Base-by-base conservation (phyloP, 2,888 invertebrate genomes). In the Phlogophora meticulosa region DNA sequence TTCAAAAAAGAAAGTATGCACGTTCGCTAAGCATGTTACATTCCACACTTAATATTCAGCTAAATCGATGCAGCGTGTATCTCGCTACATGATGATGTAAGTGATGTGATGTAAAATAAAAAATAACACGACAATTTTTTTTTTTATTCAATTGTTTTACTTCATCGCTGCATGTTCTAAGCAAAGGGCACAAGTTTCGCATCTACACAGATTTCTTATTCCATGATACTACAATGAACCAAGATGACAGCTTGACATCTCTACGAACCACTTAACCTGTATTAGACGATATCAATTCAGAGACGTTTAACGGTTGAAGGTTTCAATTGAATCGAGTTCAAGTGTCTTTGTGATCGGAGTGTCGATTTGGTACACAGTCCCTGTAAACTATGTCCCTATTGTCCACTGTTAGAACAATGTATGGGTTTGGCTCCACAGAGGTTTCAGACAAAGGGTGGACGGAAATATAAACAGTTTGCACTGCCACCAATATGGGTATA, bases 261-360 rank as follows among this genome's bases (percentile, higher is more conserved):
- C 56, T 34, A 20, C 1, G 46, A 24, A 38, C 32, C 42, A 64
- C 46, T 56, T 56, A 46, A 53, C 64, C 46, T 64, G 56, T 48
- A 24, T 43, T n/a, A 51, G 11, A 28, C 2, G 34, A 45, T 46
- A 58, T 74, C 49, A 40, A 59, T 55, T 58, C 46, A 53, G 34
- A 49, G 67, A 11, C 43, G 38, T 52, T 59, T 28, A 42, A 46
- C 36, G 40, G 32, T 57, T 53, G 10, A 53, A 22, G 15, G 15
- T 51, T n/a, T 28, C 40, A 28, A 40, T 36, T 73, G 58, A 72
- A 45, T 51, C 15, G 17, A 36, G 10, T 66, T 58, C n/a, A 10
- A 40, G 45, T 43, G 66, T 24, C 17, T 38, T 72, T 58, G 43
- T 66, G 20, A 17, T 51, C 10, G 45, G 40, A 51, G 20, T 55